A percentile compares a stretch with the other conserved stretches of the same genome.
These are phyloP conservation scores for Bombus superbus DNA, from an alignment of 1,140 invertebrate species.

Conservation along the genomic window DNA sequence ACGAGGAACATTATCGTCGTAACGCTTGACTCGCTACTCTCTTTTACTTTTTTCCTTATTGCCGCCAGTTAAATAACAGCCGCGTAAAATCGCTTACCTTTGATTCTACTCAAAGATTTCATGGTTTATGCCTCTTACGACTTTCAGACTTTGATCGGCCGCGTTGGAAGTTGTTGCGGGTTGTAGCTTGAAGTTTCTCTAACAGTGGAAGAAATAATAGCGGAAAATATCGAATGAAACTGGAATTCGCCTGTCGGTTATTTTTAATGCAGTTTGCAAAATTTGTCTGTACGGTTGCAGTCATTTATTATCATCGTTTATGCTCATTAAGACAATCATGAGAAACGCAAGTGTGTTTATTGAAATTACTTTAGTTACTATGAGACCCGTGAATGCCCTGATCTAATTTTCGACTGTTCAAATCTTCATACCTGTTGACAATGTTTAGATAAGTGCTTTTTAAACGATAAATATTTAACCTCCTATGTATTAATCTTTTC, in stretches of 20 bases:
- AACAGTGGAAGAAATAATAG: too few relatives aligned
- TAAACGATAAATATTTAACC: neutral
- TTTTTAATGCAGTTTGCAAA: neutral
- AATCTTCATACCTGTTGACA: neutral
- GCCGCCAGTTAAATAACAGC: conserved; percentile 13
- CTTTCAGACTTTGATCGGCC: neutral
- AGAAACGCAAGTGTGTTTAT: neutral
- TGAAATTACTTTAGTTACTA: neutral
- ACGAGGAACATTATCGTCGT: conserved; percentile 32
- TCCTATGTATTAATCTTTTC: too few relatives aligned
- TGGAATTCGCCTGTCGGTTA: neutral
- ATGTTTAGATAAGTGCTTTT: neutral
- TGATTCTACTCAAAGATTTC: neutral
- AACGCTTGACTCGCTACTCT: neutral
- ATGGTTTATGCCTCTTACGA: neutral
- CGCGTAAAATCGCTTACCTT: neutral
- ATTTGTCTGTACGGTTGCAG: neutral
- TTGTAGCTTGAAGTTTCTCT: neutral
- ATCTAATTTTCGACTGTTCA: neutral
- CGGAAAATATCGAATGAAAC: too few relatives aligned
- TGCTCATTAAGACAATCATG: too few relatives aligned
- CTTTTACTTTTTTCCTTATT: conserved; percentile 14
- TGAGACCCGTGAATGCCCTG: fast-evolving
- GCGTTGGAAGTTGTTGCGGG: neutral
- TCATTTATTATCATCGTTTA: neutral